Evolutionary conservation across 2,797 vertebrate genomes (phyloP).

Genomic region (Aphelocoma californica): DNA sequence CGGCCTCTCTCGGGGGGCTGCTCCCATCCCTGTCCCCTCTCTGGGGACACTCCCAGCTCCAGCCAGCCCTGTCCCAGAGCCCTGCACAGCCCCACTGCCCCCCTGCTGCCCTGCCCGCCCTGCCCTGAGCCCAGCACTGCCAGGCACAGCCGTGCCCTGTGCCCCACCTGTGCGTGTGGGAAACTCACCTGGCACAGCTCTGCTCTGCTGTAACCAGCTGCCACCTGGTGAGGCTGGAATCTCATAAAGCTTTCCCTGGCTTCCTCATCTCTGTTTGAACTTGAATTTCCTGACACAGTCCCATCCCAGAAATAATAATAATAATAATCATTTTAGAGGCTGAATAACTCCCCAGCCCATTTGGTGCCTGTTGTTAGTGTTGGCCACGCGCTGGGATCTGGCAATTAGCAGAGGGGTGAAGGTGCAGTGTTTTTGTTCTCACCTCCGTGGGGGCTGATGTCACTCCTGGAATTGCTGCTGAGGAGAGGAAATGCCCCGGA

Average conservation of each 20-base stretch:
- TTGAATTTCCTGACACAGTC: slow-evolving; percentile 29
- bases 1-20: neutral
- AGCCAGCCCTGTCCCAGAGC: neutral
- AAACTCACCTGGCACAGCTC: neutral
- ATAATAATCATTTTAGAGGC: neutral
- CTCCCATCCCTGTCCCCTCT: neutral
- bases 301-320: neutral
- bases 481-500: neutral
- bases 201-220: slow-evolving; percentile 12
- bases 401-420: neutral
- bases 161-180: neutral
- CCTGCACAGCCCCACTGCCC: too few relatives aligned
- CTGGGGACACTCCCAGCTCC: neutral
- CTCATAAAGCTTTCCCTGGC: slow-evolving; percentile 58
- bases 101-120: too few relatives aligned
- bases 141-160: too few relatives aligned
- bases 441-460: neutral
- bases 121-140: neutral
- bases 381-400: neutral
- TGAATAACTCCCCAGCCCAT: neutral
- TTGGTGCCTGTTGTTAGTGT: neutral
- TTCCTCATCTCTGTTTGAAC: slow-evolving; percentile 54
- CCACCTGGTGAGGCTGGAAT: slow-evolving; percentile 21
- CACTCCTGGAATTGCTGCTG: neutral
- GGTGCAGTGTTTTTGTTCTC: neutral